These are phyloP conservation scores for Dryas iulia DNA, from an alignment of 1,140 invertebrate genomes.

Conservation along the genomic window DNA sequence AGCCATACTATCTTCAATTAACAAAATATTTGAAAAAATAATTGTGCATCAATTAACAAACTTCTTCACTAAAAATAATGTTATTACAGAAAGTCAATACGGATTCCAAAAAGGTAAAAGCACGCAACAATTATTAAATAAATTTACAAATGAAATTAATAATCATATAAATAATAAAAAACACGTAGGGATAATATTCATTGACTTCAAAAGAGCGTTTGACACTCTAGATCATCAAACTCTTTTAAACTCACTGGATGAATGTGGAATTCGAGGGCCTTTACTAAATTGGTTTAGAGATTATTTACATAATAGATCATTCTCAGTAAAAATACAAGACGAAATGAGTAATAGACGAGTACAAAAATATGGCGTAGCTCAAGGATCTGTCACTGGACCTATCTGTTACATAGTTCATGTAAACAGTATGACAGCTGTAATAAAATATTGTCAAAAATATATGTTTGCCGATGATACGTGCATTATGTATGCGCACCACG, in stretches of 20 bases:
- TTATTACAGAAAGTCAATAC: background rate
- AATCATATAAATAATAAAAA: background rate
- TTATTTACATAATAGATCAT: conserved; percentile 6
- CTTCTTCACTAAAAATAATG: conserved; percentile 6
- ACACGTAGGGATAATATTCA: conserved; percentile 4
- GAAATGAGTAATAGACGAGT: background rate
- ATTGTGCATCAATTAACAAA: conserved; percentile 4
- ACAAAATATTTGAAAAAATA: conserved; percentile 15
- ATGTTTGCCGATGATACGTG: conserved; percentile 21
- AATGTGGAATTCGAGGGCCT: conserved; percentile 2
- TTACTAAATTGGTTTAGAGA: conserved; percentile 2
- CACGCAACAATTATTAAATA: background rate
- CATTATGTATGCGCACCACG: conserved; percentile 1
- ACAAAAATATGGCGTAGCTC: conserved; percentile 1
- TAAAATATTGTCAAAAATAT: conserved; percentile 8
- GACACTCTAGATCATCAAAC: background rate
- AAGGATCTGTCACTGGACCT: conserved; percentile 11
- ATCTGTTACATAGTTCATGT: conserved; percentile 13
- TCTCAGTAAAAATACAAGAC: conserved; percentile 7
- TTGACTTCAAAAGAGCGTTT: conserved; percentile 4
- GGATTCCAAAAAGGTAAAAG: conserved; percentile 3
- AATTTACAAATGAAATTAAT: conserved; percentile 2
- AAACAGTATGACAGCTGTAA: conserved; percentile 8
- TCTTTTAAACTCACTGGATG: background rate
- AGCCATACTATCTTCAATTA: conserved; percentile 6